Conservation (phyloP, 2,888 invertebrate genomes). For the Cosmia trapezina region DNA sequence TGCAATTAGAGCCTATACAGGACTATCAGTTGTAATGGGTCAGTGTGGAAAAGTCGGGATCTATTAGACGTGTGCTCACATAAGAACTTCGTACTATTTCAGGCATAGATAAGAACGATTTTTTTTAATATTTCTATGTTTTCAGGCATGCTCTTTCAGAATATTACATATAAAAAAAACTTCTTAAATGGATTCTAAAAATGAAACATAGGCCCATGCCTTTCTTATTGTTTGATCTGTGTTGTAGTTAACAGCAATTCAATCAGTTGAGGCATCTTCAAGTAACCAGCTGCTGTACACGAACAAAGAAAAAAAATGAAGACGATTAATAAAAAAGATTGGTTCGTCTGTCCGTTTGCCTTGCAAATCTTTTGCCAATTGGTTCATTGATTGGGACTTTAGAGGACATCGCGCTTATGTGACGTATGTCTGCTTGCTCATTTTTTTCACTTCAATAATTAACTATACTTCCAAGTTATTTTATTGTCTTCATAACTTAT, state of each 20-base stretch:
- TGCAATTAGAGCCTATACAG: not conserved
- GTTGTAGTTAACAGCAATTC: conserved; percentile 11
- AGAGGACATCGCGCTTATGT: conserved; percentile 27
- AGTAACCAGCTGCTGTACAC: not conserved
- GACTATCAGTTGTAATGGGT: not conserved
- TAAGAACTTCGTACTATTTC: not conserved
- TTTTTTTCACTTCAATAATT: conserved; percentile 10
- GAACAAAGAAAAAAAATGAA: conserved; percentile 9
- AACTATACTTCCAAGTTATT: not conserved
- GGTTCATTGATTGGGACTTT: conserved; percentile 38
- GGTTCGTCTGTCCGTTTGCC: conserved; percentile 19
- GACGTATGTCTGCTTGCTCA: conserved; percentile 2
- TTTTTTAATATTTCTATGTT: too few relatives aligned
- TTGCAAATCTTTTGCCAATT: conserved; percentile 34
- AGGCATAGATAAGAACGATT: too few relatives aligned
- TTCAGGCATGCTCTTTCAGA: not conserved
- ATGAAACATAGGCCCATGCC: not conserved
- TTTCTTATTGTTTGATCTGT: conserved; percentile 1
- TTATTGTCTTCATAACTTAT: not conserved
- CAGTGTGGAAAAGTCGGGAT: not conserved
- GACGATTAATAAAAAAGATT: conserved; percentile 21
- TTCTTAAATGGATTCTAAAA: not conserved
- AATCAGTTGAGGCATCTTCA: conserved; percentile 18
- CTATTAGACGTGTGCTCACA: not conserved
- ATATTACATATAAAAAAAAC: not conserved